Percentiles rank a stretch among this genome's conserved stretches.
These are phyloP conservation scores for Athrips mouffetella DNA, from an alignment of 2,888 invertebrate genomes.

Conservation along the genomic window DNA sequence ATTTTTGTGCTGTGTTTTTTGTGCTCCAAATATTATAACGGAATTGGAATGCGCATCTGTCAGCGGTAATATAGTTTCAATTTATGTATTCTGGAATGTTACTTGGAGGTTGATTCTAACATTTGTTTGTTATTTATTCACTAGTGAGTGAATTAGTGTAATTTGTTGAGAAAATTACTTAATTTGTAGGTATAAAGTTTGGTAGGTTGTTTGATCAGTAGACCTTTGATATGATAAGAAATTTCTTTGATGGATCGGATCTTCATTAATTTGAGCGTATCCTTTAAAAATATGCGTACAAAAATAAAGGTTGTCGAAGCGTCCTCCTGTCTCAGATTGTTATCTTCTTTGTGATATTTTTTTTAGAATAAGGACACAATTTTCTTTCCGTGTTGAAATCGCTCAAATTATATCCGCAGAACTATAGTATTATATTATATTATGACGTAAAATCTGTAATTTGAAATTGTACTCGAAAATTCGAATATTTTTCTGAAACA, in stretches of 20 bases:
- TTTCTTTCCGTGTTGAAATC: too few relatives aligned
- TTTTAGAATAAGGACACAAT: too few relatives aligned
- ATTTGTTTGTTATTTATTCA: slow-evolving; percentile 2
- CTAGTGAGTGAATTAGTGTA: background rate
- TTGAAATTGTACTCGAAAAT: too few relatives aligned
- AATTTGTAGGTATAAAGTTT: slow-evolving; percentile 5
- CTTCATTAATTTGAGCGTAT: background rate
- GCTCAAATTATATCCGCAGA: too few relatives aligned
- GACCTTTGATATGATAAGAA: background rate
- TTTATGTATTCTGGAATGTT: background rate
- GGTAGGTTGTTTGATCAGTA: background rate
- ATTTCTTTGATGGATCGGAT: background rate
- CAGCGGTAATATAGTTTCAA: slow-evolving; percentile 16
- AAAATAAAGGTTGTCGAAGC: too few relatives aligned
- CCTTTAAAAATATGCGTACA: too few relatives aligned
- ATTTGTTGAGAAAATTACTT: slow-evolving; percentile 1
- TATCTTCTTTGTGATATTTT: too few relatives aligned
- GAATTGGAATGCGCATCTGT: slow-evolving; percentile 46
- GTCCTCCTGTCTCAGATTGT: too few relatives aligned
- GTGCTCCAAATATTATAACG: slow-evolving; percentile 22
- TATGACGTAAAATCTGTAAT: too few relatives aligned
- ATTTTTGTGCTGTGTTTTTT: slow-evolving; percentile 27
- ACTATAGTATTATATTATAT: too few relatives aligned
- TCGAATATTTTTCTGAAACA: too few relatives aligned
- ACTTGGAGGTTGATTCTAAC: background rate